phyloP scores from a whole-genome alignment of 2,888 invertebrate genomes.

The Marasmarcha lunaedactyla region DNA sequence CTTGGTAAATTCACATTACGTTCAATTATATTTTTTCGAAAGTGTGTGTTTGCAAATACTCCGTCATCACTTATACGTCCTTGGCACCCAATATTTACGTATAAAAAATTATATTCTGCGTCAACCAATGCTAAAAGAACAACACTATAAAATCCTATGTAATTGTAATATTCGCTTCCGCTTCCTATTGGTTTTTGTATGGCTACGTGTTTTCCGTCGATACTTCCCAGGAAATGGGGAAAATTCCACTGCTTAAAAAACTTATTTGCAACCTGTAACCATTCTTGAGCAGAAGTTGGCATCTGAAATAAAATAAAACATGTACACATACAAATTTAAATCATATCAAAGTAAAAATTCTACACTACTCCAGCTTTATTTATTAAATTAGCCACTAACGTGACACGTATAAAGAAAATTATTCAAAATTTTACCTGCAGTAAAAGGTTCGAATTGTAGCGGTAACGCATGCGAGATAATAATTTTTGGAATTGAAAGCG shows the following conservation, averaged over 20 bases:
- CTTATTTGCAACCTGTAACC: slow-evolving; percentile 12
- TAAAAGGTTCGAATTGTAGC: slow-evolving; percentile 3
- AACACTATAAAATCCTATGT: slow-evolving; percentile 13
- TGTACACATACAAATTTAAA: too few species aligned
- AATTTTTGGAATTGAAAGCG: slow-evolving; percentile 2
- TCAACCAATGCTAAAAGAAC: slow-evolving; percentile 13
- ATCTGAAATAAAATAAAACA: slow-evolving; percentile 9
- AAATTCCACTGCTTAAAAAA: slow-evolving; percentile 13
- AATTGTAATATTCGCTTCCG: slow-evolving; percentile 14
- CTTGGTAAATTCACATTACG: slow-evolving; percentile 11
- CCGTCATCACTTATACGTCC: slow-evolving; percentile 17
- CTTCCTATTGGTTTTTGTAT: slow-evolving; percentile 12
- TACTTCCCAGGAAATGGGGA: slow-evolving; percentile 11
- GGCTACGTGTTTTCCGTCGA: slow-evolving; percentile 15
- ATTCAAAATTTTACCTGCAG: slow-evolving; percentile 1
- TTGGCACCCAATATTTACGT: slow-evolving; percentile 15
- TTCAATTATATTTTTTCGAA: slow-evolving; percentile 11
- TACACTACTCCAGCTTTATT: slow-evolving; percentile 1
- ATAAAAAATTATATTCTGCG: slow-evolving; percentile 15
- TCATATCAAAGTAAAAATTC: too few species aligned
- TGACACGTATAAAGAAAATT: slow-evolving; percentile 2
- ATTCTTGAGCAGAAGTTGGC: slow-evolving; percentile 15
- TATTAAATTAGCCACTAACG: slow-evolving; percentile 3
- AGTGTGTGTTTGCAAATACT: slow-evolving; percentile 13
- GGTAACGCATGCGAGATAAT: slow-evolving; percentile 3